Conservation (phyloP, 1,140 invertebrate genomes). For the Aporrectodea caliginosa region DNA sequence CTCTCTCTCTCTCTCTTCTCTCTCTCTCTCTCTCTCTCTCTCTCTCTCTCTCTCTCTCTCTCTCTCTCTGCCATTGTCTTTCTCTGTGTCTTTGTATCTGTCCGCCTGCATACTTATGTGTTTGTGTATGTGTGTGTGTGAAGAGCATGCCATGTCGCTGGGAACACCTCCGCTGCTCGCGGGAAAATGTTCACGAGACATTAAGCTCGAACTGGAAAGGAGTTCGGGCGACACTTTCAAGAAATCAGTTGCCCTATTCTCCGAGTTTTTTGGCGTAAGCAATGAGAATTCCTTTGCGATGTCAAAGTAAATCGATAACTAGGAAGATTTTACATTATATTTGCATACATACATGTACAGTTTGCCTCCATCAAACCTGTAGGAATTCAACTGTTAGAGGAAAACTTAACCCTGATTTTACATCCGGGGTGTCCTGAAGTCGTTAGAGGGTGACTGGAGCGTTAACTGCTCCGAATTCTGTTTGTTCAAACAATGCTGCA, state of each 20-base stretch:
- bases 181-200: slow-evolving; percentile 40
- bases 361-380: too few species aligned
- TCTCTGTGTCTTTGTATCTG: background rate
- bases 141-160: slow-evolving; percentile 40
- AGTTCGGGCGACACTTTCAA: slow-evolving; percentile 25
- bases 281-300: too few species aligned
- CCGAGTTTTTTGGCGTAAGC: slow-evolving; percentile 48
- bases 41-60: background rate
- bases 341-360: too few species aligned
- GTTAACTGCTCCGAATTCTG: too few species aligned
- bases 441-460: too few species aligned
- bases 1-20: background rate
- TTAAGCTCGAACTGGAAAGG: slow-evolving; percentile 37
- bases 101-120: background rate
- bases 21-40: too few species aligned
- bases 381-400: too few species aligned
- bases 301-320: too few species aligned
- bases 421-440: too few species aligned
- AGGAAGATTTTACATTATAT: too few species aligned
- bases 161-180: slow-evolving; percentile 39
- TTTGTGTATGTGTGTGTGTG: background rate
- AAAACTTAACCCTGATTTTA: too few species aligned
- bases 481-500: too few species aligned
- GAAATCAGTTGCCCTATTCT: slow-evolving; percentile 39
- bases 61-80: background rate